Conservation (phyloP, 2,888 invertebrate species). For the Vannuccia rotundouncinata region DNA sequence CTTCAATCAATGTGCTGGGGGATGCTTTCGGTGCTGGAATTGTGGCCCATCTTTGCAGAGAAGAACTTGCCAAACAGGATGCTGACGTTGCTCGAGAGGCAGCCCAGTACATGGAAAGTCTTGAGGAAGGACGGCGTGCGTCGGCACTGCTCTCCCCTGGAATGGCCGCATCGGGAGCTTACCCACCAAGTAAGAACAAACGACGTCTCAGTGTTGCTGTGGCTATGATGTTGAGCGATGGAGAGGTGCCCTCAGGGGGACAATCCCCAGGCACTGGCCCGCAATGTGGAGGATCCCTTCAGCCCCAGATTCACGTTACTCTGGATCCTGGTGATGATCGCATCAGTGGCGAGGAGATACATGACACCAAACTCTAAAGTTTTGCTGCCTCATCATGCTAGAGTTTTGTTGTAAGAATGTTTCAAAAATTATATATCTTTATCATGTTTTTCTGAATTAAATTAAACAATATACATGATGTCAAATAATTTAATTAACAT, state of each 20-base stretch:
- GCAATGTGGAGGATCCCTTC: background rate
- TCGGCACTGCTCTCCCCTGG: background rate
- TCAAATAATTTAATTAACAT: too few species aligned
- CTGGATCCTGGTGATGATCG: background rate
- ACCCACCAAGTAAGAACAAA: background rate
- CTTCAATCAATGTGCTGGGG: constrained; percentile 61
- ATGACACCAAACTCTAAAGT: background rate
- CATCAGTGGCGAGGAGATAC: background rate
- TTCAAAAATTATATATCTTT: too few species aligned
- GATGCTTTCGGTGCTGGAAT: constrained; percentile 62
- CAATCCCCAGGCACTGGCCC: background rate
- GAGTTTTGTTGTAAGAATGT: too few species aligned
- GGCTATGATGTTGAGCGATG: constrained; percentile 23
- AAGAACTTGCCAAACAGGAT: constrained; percentile 51
- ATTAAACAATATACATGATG: too few species aligned
- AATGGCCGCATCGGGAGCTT: background rate
- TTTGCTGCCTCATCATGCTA: too few species aligned
- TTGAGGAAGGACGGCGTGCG: constrained; percentile 3
- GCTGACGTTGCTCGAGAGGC: constrained; percentile 28
- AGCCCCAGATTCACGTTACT: background rate
- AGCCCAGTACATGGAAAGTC: constrained; percentile 13
- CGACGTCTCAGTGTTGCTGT: constrained; percentile 25
- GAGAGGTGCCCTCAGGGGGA: background rate
- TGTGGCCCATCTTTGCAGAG: constrained; percentile 59
- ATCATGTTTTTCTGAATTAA: too few species aligned